Percentiles rank a stretch among this genome's conserved stretches.
These are phyloP conservation scores for Ciconia boyciana DNA, from an alignment of 2,113 vertebrate species.

Conservation along the genomic window DNA sequence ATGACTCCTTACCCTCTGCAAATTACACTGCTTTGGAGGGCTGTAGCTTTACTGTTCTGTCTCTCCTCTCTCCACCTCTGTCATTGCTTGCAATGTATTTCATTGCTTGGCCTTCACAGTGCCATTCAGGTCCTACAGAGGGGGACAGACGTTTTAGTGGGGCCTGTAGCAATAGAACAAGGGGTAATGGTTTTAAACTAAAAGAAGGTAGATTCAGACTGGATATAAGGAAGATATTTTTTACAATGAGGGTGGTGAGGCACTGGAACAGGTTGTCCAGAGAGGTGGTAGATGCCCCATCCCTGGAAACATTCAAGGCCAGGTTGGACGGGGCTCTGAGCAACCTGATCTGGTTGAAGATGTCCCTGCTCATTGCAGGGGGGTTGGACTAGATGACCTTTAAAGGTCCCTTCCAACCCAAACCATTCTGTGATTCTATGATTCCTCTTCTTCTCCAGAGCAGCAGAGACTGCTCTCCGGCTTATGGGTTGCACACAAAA, in stretches of 20 bases:
- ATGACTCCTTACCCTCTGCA: neutral
- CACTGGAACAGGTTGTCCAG: neutral
- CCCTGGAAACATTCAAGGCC: neutral
- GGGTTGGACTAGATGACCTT: neutral
- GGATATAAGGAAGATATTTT: neutral
- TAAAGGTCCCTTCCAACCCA: neutral
- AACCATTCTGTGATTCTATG: neutral
- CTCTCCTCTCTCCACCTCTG: neutral
- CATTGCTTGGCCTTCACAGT: fast-evolving
- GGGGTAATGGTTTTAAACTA: neutral
- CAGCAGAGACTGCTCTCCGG: neutral
- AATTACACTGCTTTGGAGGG: neutral
- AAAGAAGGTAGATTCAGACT: neutral
- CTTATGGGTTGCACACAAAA: neutral
- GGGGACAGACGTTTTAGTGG: neutral
- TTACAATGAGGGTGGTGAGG: fast-evolving
- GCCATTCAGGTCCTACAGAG: neutral
- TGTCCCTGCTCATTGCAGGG: neutral
- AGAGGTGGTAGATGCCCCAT: neutral
- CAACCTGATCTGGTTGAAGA: neutral
- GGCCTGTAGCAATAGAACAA: neutral
- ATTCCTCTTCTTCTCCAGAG: neutral
- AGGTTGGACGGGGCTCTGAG: neutral
- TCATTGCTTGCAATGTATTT: neutral
- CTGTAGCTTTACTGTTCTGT: neutral